Evolutionary conservation across 2,888 invertebrate species (phyloP).

Genomic region (Ophioninae sp.): DNA sequence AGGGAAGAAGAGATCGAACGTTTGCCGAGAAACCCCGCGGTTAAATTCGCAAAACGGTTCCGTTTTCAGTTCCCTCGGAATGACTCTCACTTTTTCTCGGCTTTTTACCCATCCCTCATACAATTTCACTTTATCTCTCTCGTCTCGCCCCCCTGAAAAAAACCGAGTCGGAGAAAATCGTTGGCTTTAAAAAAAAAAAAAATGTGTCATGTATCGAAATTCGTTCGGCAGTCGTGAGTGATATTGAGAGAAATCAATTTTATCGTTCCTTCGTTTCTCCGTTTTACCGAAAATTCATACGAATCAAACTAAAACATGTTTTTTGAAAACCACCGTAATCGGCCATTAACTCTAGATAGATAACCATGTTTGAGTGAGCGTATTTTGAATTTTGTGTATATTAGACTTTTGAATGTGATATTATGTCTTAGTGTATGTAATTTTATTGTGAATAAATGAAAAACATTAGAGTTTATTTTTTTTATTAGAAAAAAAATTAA

Average conservation of each 20-base stretch:
- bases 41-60: constrained; percentile 71
- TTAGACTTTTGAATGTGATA: too few species aligned
- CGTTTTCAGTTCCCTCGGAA: constrained; percentile 59
- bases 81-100: constrained; percentile 40
- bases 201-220: constrained; percentile 14
- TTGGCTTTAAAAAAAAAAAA: constrained; percentile 7
- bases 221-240: constrained; percentile 7
- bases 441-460: too few species aligned
- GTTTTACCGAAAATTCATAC: neutral
- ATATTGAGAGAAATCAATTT: constrained; percentile 35
- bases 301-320: too few species aligned
- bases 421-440: too few species aligned
- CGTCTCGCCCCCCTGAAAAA: constrained; percentile 11
- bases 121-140: constrained; percentile 33
- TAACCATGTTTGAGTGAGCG: too few species aligned
- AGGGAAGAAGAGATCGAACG: constrained; percentile 25
- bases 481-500: too few species aligned
- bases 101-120: constrained; percentile 5
- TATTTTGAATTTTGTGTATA: too few species aligned
- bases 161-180: constrained; percentile 44
- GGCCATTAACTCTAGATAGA: too few species aligned
- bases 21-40: constrained; percentile 55
- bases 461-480: too few species aligned
- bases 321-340: too few species aligned
- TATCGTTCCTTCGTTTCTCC: constrained; percentile 13